Base-by-base conservation (phyloP, 53 echinoderm and acorn worm genomes). In the Echinarachnius parma region DNA sequence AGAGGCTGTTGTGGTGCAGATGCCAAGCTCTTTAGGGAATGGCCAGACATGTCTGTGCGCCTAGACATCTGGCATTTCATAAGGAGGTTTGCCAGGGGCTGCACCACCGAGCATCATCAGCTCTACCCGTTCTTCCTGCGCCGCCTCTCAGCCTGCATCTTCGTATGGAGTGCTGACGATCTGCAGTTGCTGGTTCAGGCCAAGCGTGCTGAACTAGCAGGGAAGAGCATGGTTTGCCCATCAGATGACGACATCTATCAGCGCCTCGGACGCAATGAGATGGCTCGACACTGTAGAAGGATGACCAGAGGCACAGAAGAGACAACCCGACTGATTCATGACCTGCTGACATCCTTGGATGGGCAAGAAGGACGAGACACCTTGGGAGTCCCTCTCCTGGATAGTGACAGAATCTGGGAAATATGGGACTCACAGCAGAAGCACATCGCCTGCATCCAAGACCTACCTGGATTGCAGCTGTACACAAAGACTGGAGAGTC, bases 11-110 rank as follows among this genome's bases (percentile, higher is more conserved):
- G 83, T 65, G 76, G 76, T 48, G 75, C 64, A 21, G 48, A 26
- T 27, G 69, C 75, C 53, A 34, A 19, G n/a, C 31, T 75, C 30
- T 90, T 78, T 66, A 53, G 4, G 75, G 72, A 56, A 31, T 90
- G 86, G 90, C 71, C 65, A 2, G 48, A 57, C 32, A 25, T 86
- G 60, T 21, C 46, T 24, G 66, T 90, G 19, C 45, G 82, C 3
- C 81, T 85, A 0, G 85, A 89, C 53, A 75, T 81, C 53, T 89
- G 81, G 81, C 89, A 90, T 61, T 86, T 86, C 66, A 82, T 90
- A 77, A 65, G 86, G 23, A 61, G 86, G 47, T 44, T 83, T 54
- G 61, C 86, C 11, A 34, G 45, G 10, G 75, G 66, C 0, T 78
- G 79, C 42, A 71, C 79, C 4, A 78, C 75, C 9, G 75, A 81